These are phyloP conservation scores for Xenentodon cancila DNA, from an alignment of 2,797 vertebrate species.

Conservation along the genomic window DNA sequence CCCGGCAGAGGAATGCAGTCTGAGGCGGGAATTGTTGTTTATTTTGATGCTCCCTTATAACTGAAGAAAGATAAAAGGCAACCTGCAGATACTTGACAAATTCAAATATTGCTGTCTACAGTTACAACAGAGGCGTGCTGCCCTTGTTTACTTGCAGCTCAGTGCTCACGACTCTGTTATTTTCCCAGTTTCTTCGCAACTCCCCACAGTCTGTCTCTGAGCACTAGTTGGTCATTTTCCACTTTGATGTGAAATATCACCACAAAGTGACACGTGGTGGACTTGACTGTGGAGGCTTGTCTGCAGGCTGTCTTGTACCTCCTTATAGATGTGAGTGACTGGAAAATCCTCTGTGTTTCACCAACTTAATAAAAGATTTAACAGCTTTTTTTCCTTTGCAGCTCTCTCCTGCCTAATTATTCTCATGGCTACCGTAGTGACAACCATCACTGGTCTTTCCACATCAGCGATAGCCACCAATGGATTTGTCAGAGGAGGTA, in stretches of 20 bases:
- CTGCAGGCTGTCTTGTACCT: slow-evolving; percentile 24
- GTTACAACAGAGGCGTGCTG: neutral
- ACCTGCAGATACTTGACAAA: neutral
- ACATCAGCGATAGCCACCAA: slow-evolving; percentile 98
- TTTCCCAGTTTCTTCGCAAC: too few relatives aligned
- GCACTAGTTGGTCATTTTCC: slow-evolving; percentile 26
- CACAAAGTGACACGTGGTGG: slow-evolving; percentile 42
- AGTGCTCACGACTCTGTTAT: neutral
- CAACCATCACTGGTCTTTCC: slow-evolving; percentile 96
- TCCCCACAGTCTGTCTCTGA: neutral
- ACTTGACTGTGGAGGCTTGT: slow-evolving; percentile 6
- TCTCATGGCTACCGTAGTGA: slow-evolving; percentile 94
- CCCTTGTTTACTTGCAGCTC: neutral
- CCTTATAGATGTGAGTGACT: slow-evolving; percentile 28
- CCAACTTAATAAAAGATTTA: too few relatives aligned
- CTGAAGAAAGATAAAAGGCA: neutral
- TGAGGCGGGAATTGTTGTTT: too few relatives aligned
- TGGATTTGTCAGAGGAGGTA: slow-evolving; percentile 99
- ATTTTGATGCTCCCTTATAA: neutral
- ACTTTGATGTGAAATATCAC: slow-evolving; percentile 65
- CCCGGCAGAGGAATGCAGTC: too few relatives aligned
- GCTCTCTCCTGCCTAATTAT: slow-evolving; percentile 91
- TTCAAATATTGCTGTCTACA: neutral
- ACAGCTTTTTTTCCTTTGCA: slow-evolving; percentile 55
- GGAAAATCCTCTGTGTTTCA: too few relatives aligned